Evolutionary conservation across 1,140 invertebrate genomes (phyloP), one percentile per base, ranked within the genome.

Genomic region (Aphelenchoides fujianensis): DNA sequence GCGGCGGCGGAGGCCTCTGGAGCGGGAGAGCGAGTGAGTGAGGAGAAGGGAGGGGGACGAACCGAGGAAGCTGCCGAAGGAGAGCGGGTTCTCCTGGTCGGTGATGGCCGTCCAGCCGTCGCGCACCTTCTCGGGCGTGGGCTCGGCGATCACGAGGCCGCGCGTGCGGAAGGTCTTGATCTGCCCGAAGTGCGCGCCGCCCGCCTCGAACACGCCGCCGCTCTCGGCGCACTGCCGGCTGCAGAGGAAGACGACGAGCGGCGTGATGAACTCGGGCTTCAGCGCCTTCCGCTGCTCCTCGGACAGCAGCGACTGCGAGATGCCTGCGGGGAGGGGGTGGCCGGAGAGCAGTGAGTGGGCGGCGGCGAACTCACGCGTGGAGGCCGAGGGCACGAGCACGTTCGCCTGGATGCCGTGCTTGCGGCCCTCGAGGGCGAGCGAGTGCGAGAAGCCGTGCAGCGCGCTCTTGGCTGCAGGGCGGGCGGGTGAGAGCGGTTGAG

Each of bases 341-440:
- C 35, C 92, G 2, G 96, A 95, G 12, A 23, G 23, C 23, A 12
- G 41, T 23, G 23, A 48, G 93, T 92, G 2, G 96, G 96, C 23
- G 41, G 23, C 23, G 12, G 41, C 41, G 23, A 48, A 48, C 41
- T 23, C 23, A 48, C 41, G 59, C 31, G n/a, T 61, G 28, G n/a
- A n/a, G 36, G 59, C 59, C 31, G 59, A 19, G 2, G 59, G 59
- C 34, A 95, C 91, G 79, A 99, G 92, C 0, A 92, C 91, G 87
- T 99, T 99, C 75, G 91, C 91, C 76, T 90, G 87, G 73, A 99
- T 93, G 82, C 97, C 95, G 82, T 92, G 91, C 81, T 91, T 94
- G 0, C 83, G 85, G 2, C 96, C 96, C 88, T 99, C 96, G 70
- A 97, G 90, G 0, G 94, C 89, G 31, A 98, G 86, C 0, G 95